These are phyloP conservation scores for Corella eumyota DNA, from an alignment of 23 tunicate genomes.

Conservation along the genomic window DNA sequence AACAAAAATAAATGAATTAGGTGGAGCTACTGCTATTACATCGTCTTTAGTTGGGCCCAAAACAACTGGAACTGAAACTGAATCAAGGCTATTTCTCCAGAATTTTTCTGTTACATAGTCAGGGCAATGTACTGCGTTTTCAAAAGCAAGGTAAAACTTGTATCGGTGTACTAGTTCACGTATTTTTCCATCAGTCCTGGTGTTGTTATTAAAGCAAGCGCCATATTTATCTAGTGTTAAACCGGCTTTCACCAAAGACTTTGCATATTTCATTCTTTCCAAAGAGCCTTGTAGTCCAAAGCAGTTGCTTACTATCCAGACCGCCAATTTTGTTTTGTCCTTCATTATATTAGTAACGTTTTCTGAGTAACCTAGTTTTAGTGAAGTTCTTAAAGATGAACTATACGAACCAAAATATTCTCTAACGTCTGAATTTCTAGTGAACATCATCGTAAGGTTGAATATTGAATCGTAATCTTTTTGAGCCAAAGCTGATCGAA, in stretches of 20 bases:
- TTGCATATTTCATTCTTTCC: slow-evolving; percentile 23
- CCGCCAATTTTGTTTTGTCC: slow-evolving; percentile 4
- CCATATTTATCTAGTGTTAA: slow-evolving; percentile 16
- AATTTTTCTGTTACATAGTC: slow-evolving; percentile 51
- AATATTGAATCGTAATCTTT: too few species aligned
- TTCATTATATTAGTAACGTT: slow-evolving; percentile 6
- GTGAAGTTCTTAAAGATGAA: too few species aligned
- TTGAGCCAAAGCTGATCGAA: too few species aligned
- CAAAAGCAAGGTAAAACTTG: slow-evolving; percentile 63
- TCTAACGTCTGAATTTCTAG: too few species aligned
- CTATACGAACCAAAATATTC: too few species aligned
- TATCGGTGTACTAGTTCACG: slow-evolving; percentile 1
- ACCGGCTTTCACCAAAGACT: slow-evolving; percentile 21
- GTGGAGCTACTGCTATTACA: neutral
- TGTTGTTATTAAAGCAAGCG: slow-evolving; percentile 9
- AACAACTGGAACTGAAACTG: slow-evolving; percentile 35
- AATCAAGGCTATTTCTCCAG: slow-evolving; percentile 6
- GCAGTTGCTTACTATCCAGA: slow-evolving; percentile 34
- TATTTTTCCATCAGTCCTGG: too few species aligned
- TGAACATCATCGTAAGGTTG: too few species aligned
- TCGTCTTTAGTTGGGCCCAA: slow-evolving; percentile 20
- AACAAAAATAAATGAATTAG: too few species aligned
- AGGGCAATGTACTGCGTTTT: slow-evolving; percentile 28
- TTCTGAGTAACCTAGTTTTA: too few species aligned
- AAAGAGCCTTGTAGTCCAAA: slow-evolving; percentile 11